Conservation (phyloP, 2,113 vertebrate species). For the Entomyzon cyanotis region DNA sequence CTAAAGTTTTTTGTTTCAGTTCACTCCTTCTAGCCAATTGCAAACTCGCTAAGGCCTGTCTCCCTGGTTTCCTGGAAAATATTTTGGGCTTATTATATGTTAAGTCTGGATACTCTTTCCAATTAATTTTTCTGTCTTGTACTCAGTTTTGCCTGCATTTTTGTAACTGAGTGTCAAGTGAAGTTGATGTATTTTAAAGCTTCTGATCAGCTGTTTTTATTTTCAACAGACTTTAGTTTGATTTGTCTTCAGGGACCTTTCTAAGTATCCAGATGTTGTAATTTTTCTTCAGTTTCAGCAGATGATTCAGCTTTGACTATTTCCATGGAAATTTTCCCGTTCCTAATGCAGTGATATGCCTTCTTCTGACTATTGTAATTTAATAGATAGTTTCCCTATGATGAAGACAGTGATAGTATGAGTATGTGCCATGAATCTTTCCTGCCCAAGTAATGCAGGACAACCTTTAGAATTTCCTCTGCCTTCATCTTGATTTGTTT, state of each 20-base stretch:
- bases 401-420: not conserved
- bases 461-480: not conserved
- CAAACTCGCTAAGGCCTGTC: not conserved
- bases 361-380: not conserved
- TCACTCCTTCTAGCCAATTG: not conserved
- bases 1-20: not conserved
- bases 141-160: not conserved
- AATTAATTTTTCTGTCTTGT: not conserved
- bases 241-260: slow-evolving; percentile 22
- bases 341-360: not conserved
- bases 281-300: not conserved
- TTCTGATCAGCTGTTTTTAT: slow-evolving; percentile 12
- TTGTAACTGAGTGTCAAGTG: not conserved
- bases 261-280: slow-evolving; percentile 10
- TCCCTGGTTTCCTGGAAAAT: slow-evolving; percentile 53
- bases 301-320: slow-evolving; percentile 8
- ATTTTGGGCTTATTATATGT: not conserved
- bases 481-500: not conserved
- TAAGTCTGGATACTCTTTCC: not conserved
- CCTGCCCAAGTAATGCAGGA: not conserved
- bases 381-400: not conserved
- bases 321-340: not conserved
- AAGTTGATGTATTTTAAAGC: slow-evolving; percentile 18
- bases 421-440: not conserved
- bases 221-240: slow-evolving; percentile 8